Evolutionary conservation across 2,113 vertebrate genomes (phyloP).

Genomic region (Pedetes capensis): DNA sequence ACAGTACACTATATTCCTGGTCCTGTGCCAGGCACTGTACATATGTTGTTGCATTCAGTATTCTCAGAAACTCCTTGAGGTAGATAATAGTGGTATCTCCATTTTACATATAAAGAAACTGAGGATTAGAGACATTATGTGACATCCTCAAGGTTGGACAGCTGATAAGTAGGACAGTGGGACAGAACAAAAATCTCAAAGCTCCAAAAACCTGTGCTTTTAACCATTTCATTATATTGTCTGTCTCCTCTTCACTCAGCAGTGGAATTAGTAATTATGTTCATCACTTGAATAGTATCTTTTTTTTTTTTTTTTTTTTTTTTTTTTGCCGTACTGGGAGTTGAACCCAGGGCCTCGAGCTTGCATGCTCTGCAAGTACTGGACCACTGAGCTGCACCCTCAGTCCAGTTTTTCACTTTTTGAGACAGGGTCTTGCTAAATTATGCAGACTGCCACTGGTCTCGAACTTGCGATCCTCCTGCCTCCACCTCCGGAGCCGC

Average conservation of each 20-base stretch:
- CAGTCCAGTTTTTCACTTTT: too few species aligned
- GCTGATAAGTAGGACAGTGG: background rate
- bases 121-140: background rate
- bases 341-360: background rate
- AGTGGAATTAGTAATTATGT: background rate
- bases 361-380: background rate
- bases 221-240: background rate
- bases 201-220: background rate
- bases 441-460: too few species aligned
- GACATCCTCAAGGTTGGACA: conserved; percentile 3
- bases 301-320: background rate
- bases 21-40: background rate
- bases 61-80: background rate
- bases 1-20: background rate
- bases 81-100: background rate
- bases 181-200: background rate
- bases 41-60: background rate
- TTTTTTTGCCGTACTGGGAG: background rate
- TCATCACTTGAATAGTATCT: background rate
- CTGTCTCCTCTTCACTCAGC: background rate
- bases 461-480: too few species aligned
- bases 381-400: background rate
- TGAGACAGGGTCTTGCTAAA: too few species aligned
- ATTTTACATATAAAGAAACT: conserved; percentile 8
- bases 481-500: too few species aligned